phyloP scores from a whole-genome alignment of 2,797 vertebrate species.

The Xiphorhynchus erythropygius region DNA sequence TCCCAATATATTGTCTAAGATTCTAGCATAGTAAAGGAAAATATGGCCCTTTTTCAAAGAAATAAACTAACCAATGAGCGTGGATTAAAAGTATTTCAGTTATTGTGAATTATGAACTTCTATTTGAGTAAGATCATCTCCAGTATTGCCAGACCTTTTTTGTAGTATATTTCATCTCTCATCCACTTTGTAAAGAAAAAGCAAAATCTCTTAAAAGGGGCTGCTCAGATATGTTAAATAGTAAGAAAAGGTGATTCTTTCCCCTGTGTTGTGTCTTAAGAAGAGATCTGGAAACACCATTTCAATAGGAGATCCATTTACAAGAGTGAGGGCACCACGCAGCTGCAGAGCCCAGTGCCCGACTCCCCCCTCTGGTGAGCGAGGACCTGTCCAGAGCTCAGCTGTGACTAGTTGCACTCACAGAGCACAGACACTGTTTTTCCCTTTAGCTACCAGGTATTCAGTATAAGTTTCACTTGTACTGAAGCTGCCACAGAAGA shows the following conservation, averaged over 20 bases:
- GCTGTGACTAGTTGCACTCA: not conserved
- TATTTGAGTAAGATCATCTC: not conserved
- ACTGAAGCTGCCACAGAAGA: not conserved
- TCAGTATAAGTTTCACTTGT: not conserved
- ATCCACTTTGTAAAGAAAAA: not conserved
- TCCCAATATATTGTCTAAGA: not conserved
- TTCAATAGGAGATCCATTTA: not conserved
- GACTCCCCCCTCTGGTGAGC: not conserved
- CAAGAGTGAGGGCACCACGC: not conserved
- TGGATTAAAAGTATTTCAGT: not conserved
- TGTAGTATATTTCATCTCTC: not conserved
- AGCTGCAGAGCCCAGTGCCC: not conserved
- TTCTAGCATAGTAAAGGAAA: not conserved
- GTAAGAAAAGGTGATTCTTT: not conserved
- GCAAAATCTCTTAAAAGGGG: not conserved
- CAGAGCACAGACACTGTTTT: not conserved
- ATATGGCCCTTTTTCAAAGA: not conserved
- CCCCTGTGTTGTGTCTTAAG: not conserved
- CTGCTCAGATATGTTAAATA: not conserved
- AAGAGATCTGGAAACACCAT: not conserved
- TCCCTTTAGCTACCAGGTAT: not conserved
- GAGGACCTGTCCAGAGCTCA: no score
- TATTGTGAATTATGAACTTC: not conserved
- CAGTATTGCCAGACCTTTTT: not conserved
- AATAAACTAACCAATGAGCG: not conserved